These are phyloP conservation scores for Parascotia fuliginaria DNA, from an alignment of 2,888 invertebrate species.

Conservation along the genomic window DNA sequence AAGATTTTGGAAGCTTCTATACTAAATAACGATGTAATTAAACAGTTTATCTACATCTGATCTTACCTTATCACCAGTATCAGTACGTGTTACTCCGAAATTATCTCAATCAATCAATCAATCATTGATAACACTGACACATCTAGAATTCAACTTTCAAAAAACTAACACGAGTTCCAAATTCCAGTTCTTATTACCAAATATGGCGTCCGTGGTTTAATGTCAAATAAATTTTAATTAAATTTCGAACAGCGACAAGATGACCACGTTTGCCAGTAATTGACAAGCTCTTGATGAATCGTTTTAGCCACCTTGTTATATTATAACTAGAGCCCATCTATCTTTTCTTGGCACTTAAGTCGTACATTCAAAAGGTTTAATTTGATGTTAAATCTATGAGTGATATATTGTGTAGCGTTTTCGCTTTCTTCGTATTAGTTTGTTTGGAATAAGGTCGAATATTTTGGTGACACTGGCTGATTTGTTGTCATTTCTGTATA, in stretches of 20 bases:
- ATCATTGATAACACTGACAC: slow-evolving; percentile 49
- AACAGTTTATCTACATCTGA: slow-evolving; percentile 26
- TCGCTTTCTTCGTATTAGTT: slow-evolving; percentile 51
- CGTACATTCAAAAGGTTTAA: slow-evolving; percentile 64
- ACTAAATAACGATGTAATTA: slow-evolving; percentile 14
- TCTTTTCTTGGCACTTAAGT: slow-evolving; percentile 64
- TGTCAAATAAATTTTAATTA: slow-evolving; percentile 84
- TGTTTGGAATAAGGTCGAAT: slow-evolving; percentile 19
- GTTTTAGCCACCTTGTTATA: slow-evolving; percentile 77
- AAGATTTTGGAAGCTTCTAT: slow-evolving; percentile 14
- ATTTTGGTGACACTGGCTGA: slow-evolving; percentile 10
- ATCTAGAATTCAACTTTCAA: slow-evolving; percentile 48
- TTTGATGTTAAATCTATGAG: slow-evolving; percentile 65
- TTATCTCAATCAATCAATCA: slow-evolving; percentile 48
- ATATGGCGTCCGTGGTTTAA: slow-evolving; percentile 40
- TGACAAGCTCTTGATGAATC: slow-evolving; percentile 83
- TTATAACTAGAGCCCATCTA: slow-evolving; percentile 71
- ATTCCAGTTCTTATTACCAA: slow-evolving; percentile 41
- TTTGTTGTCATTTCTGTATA: background rate
- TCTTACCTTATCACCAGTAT: slow-evolving; percentile 22
- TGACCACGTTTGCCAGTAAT: slow-evolving; percentile 73
- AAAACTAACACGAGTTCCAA: slow-evolving; percentile 37
- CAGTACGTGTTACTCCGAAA: slow-evolving; percentile 23
- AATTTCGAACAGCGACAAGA: slow-evolving; percentile 65
- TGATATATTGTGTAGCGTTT: slow-evolving; percentile 68